Conservation (phyloP, 2,888 invertebrate genomes). For the Sarcophaga carnaria region DNA sequence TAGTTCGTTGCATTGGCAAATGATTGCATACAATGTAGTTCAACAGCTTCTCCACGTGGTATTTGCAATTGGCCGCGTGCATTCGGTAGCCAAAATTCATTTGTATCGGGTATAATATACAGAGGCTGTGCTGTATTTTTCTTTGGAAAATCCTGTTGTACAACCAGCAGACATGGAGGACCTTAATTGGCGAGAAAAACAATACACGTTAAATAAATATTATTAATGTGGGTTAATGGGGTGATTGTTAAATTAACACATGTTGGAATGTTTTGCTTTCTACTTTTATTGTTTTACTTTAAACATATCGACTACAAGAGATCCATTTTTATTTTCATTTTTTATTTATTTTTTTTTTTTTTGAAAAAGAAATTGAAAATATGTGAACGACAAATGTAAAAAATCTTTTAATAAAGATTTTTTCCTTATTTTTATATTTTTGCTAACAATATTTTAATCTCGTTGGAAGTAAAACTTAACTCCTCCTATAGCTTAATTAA, state of each 20-base stretch:
- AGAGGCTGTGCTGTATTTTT: constrained; percentile 85
- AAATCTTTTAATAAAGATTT: no score
- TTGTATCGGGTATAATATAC: constrained; percentile 79
- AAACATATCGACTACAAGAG: no score
- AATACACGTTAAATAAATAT: constrained; percentile 2
- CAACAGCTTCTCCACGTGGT: constrained; percentile 74
- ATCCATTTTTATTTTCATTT: no score
- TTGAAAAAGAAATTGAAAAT: no score
- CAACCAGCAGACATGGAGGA: constrained; percentile 73
- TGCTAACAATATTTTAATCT: no score
- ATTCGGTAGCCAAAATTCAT: constrained; percentile 76
- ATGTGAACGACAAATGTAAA: no score
- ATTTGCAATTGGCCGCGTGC: constrained; percentile 75
- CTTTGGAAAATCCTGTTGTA: constrained; percentile 77
- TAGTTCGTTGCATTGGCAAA: constrained; percentile 64
- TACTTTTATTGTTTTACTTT: no score
- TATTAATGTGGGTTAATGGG: constrained; percentile 28
- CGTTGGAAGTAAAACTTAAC: no score
- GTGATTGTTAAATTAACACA: constrained; percentile 16
- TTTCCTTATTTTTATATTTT: no score
- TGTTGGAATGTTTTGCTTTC: neutral
- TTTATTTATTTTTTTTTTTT: no score
- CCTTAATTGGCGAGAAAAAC: constrained; percentile 60
- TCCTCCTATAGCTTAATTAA: no score
- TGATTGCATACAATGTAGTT: constrained; percentile 76